Percentiles rank a stretch among this genome's conserved stretches.
Conservation (phyloP, 2,797 vertebrate genomes). For the Heliangelus exortis region DNA sequence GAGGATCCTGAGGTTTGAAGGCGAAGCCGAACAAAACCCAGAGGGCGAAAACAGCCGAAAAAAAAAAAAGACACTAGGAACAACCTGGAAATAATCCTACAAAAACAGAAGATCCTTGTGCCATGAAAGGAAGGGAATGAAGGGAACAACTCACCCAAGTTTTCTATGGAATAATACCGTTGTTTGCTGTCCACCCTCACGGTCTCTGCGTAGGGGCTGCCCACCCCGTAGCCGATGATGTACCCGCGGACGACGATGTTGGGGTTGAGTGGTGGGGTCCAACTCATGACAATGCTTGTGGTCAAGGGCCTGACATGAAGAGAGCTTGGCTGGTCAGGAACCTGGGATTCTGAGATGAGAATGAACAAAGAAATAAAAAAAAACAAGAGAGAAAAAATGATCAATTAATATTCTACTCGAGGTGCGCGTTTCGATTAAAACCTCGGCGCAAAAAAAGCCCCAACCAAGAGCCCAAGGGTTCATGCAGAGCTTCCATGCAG, state of each 20-base stretch:
- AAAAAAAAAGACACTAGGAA: no score
- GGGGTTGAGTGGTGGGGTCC: constrained; percentile 93
- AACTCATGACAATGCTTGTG: constrained; percentile 96
- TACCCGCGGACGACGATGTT: constrained; percentile 92
- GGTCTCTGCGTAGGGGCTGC: constrained; percentile 93
- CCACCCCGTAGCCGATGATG: constrained; percentile 95
- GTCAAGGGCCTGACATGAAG: constrained; percentile 93
- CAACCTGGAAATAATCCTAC: background rate
- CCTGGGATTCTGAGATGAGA: constrained; percentile 88
- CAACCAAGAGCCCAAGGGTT: background rate
- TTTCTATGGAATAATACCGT: constrained; percentile 93
- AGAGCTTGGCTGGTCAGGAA: constrained; percentile 94
- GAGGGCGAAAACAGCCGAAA: no score
- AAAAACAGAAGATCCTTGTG: background rate
- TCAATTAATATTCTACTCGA: background rate
- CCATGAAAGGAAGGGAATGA: background rate
- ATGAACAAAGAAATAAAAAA: background rate
- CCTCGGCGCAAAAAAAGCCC: no score
- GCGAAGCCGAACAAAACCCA: no score
- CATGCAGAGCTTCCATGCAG: background rate
- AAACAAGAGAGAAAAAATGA: no score
- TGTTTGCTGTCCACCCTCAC: constrained; percentile 95
- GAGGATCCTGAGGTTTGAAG: background rate
- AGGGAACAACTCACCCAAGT: constrained; percentile 83
- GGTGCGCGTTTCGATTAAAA: no score